Conservation (phyloP, 2,113 vertebrate species). For the Mus pahari region DNA sequence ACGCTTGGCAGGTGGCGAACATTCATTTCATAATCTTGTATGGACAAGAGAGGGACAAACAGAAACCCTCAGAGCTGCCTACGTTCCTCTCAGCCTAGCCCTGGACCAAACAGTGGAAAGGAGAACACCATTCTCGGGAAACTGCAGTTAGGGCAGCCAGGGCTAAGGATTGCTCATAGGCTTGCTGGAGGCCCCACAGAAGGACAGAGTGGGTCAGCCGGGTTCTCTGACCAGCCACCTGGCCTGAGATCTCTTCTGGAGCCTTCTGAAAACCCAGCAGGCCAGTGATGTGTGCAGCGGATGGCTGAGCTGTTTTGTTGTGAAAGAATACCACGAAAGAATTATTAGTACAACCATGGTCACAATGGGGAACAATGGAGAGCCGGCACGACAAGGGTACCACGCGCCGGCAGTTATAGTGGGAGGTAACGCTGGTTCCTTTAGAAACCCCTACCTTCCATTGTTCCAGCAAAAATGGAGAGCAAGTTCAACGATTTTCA, state of each 20-base stretch:
- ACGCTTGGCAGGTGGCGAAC: background rate
- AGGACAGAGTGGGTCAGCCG: background rate
- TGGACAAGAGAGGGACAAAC: background rate
- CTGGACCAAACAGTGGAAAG: background rate
- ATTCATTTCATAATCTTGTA: background rate
- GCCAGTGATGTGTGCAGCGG: background rate
- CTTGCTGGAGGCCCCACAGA: background rate
- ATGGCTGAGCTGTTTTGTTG: background rate
- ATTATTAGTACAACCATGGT: background rate
- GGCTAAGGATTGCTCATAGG: background rate
- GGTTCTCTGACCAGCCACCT: background rate
- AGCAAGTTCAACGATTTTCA: conserved; percentile 54
- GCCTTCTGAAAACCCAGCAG: background rate
- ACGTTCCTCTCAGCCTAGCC: background rate
- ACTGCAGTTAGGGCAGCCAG: background rate
- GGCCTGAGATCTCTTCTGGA: background rate
- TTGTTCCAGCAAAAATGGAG: background rate
- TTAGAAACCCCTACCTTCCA: conserved; percentile 17
- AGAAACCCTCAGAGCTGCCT: background rate
- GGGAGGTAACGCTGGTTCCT: background rate
- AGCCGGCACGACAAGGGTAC: background rate
- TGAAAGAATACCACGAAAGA: conserved; percentile 3
- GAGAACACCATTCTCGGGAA: background rate
- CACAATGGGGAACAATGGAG: background rate
- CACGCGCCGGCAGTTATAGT: background rate